Base-by-base conservation (phyloP, 2,888 invertebrate genomes). In the Brachycybe producta region DNA sequence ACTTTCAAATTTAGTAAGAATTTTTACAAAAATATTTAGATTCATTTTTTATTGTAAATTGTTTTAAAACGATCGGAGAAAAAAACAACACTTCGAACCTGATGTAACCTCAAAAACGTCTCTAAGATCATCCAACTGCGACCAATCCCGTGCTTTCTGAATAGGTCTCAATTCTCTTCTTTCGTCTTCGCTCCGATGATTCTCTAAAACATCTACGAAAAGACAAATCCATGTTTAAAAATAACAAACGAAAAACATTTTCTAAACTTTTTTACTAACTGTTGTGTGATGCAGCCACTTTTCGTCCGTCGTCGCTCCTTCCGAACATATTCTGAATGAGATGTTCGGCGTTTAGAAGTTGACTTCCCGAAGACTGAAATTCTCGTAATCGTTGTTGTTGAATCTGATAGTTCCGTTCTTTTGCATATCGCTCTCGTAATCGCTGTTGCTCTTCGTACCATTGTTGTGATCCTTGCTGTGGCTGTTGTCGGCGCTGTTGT, bases 381-480 rank as follows among this genome's bases (percentile, higher is more conserved):
- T 48, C 35, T 24, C 49, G 42, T 13, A 52, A 40, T 4, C 52
- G 34, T 15, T 52, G 48, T 32, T 49, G 48, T 19, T 52, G 52
- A 19, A 36, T 32, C 21, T 49, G 52, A 36, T 35, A 52, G 38
- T 52, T 47, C 5, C 49, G 41, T 19, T 52, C 52, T 43, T 42
- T 41, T 7, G 28, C 21, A 19, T 35, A 36, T 26, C 36, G 32
- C 28, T 52, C 49, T 23, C 21, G 36, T 17, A 32, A 23, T n/a
- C 26, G 34, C 34, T 45, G 45, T 24, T 45, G 45, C 23, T 45
- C 26, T 5, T 17, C 43, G 17, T 26, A 30, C 43, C 43, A 43
- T n/a, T n/a, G n/a, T n/a, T n/a, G n/a, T n/a, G n/a, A n/a, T n/a
- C n/a, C n/a, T n/a, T n/a, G n/a, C n/a, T n/a, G n/a, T n/a, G n/a